Conservation (phyloP, 2,113 vertebrate species). For the Coracopsis vasa region DNA sequence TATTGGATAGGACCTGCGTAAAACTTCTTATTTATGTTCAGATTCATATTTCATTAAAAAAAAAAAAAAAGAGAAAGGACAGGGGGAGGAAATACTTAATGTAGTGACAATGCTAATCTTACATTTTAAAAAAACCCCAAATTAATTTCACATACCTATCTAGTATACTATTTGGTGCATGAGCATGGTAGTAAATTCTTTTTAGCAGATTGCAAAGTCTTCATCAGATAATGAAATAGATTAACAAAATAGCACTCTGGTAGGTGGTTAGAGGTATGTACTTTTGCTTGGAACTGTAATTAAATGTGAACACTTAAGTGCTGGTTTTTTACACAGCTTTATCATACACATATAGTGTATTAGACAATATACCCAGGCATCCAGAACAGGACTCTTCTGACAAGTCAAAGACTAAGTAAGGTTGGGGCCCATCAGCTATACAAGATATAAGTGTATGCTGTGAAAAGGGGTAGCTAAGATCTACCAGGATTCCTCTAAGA, state of each 20-base stretch:
- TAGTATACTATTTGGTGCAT: neutral
- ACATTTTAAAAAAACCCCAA: neutral
- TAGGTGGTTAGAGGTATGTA: neutral
- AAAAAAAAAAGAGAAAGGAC: neutral
- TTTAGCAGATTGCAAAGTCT: neutral
- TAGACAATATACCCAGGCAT: neutral
- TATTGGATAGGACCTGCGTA: neutral
- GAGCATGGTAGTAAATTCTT: neutral
- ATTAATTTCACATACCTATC: neutral
- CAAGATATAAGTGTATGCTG: neutral
- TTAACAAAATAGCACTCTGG: neutral
- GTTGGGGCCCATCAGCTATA: neutral
- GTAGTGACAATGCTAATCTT: neutral
- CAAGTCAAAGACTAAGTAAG: neutral
- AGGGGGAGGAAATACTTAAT: neutral
- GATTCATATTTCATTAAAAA: neutral
- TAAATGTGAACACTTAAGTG: neutral
- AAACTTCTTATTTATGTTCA: neutral
- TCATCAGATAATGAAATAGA: neutral
- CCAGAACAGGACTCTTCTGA: neutral
- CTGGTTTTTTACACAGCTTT: neutral
- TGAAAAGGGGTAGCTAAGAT: neutral
- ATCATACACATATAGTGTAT: fast-evolving
- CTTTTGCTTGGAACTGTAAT: neutral
- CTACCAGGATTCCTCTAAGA: neutral